phyloP scores from a whole-genome alignment of 2,888 invertebrate genomes.

The Hymenopus coronatus region DNA sequence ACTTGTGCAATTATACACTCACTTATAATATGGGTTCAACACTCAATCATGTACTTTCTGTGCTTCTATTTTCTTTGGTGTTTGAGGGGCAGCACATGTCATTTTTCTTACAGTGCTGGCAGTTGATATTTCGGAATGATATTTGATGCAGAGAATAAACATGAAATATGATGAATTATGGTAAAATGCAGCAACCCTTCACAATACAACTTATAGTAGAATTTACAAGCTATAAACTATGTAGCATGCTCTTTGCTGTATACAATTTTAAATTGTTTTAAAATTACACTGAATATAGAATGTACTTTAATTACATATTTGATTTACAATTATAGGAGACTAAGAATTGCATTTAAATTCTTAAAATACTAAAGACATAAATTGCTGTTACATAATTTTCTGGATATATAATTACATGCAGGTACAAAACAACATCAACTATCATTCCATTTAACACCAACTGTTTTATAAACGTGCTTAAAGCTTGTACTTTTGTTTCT shows the following conservation, averaged over 20 bases:
- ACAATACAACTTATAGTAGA: not conserved
- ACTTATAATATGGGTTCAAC: not conserved
- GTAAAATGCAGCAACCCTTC: too few species aligned
- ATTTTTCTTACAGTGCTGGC: not conserved
- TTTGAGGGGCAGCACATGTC: not conserved
- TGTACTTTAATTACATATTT: too few species aligned
- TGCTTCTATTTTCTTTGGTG: not conserved
- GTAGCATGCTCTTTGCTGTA: not conserved
- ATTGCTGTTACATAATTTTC: not conserved
- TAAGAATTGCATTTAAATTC: too few species aligned
- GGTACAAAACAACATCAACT: not conserved
- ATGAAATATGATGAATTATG: not conserved
- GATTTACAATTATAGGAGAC: too few species aligned
- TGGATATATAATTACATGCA: not conserved
- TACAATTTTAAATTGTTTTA: not conserved
- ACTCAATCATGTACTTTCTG: not conserved
- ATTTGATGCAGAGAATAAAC: not conserved
- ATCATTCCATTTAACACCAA: not conserved
- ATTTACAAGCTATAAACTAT: not conserved
- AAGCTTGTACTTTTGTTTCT: not conserved
- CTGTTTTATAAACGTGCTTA: not conserved
- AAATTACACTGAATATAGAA: not conserved
- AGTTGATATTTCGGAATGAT: not conserved
- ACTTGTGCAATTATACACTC: not conserved
- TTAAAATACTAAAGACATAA: too few species aligned